These are phyloP conservation scores for Drosophila kuntzei DNA, from an alignment of 2,888 invertebrate species.

Conservation along the genomic window DNA sequence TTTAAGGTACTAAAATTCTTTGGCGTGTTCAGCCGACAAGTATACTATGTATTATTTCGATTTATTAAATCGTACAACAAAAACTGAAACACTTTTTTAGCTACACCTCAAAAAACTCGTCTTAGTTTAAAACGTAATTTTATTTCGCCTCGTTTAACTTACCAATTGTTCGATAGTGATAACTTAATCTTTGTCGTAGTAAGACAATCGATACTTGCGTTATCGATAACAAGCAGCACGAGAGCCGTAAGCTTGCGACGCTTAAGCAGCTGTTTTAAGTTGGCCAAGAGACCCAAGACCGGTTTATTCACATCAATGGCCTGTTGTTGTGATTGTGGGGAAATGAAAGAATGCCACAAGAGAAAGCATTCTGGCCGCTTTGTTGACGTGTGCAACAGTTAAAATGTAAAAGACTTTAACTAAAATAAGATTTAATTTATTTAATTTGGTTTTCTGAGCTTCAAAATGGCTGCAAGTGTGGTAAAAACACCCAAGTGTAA, in stretches of 20 bases:
- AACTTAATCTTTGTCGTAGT: neutral
- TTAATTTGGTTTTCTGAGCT: neutral
- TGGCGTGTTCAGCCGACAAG: neutral
- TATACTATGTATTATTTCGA: neutral
- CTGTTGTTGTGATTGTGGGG: slow-evolving; percentile 50
- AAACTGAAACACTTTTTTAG: neutral
- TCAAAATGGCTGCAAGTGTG: slow-evolving; percentile 63
- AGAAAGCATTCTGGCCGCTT: slow-evolving; percentile 66
- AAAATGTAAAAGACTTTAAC: slow-evolving; percentile 38
- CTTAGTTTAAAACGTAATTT: neutral
- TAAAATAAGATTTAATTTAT: neutral
- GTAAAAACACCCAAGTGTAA: slow-evolving; percentile 62
- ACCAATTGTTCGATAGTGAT: neutral
- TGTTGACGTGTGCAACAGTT: slow-evolving; percentile 71
- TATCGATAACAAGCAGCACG: slow-evolving; percentile 39
- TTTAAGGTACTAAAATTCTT: neutral
- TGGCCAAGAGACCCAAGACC: slow-evolving; percentile 49
- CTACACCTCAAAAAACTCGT: neutral
- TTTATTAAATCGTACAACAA: neutral
- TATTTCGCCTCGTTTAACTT: neutral
- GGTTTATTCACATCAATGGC: slow-evolving; percentile 39
- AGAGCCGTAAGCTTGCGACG: slow-evolving; percentile 26
- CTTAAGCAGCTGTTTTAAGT: slow-evolving; percentile 45
- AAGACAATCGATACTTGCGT: neutral
- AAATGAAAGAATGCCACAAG: slow-evolving; percentile 59